Percentiles rank a stretch among this genome's conserved stretches.
phyloP scores from a whole-genome alignment of 2,888 invertebrate genomes.

The Empis stercorea region DNA sequence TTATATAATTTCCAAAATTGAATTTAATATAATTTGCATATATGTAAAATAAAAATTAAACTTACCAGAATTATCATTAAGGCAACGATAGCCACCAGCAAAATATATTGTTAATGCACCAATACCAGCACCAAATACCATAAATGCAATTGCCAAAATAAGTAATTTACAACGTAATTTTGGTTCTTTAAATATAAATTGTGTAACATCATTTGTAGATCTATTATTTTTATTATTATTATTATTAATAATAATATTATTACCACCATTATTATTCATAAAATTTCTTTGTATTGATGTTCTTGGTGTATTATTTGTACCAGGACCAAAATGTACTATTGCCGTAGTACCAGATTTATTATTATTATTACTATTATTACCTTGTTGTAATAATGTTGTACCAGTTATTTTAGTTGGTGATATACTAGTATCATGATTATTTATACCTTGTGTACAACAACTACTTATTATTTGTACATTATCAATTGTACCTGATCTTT shows the following conservation, averaged over 20 bases:
- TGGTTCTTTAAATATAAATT: constrained; percentile 48
- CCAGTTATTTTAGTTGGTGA: neutral
- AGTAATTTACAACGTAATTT: constrained; percentile 47
- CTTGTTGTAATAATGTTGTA: neutral
- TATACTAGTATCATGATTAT: neutral
- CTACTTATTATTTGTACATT: neutral
- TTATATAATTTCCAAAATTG: no score
- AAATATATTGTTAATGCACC: constrained; percentile 35
- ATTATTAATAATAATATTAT: no score
- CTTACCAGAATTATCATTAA: constrained; percentile 15
- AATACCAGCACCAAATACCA: constrained; percentile 33
- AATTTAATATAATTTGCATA: no score
- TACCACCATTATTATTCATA: neutral
- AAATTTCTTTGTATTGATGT: constrained; percentile 15
- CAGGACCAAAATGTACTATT: constrained; percentile 27
- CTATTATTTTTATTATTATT: no score
- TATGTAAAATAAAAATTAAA: neutral
- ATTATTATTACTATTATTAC: neutral
- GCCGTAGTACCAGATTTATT: constrained; percentile 16
- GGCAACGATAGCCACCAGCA: constrained; percentile 26
- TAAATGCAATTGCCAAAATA: constrained; percentile 31
- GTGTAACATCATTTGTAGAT: neutral
- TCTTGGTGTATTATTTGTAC: constrained; percentile 15
- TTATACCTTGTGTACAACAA: neutral
- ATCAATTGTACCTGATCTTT: neutral